Base-by-base conservation (phyloP, 2,113 vertebrate species). In the Xenopus laevis region DNA sequence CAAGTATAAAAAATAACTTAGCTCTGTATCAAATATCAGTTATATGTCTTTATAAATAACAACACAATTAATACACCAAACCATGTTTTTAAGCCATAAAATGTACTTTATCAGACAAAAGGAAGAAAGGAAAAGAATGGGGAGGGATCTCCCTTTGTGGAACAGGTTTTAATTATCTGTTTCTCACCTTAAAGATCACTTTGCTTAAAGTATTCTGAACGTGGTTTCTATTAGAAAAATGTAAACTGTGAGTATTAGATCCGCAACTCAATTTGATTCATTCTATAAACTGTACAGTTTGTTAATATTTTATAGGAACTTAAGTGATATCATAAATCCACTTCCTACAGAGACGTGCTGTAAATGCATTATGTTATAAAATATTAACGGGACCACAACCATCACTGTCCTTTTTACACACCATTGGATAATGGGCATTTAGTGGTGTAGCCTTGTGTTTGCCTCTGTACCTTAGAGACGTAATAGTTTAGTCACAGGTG, bases 1-100 rank as follows among this genome's bases (percentile, higher is more conserved):
- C 85, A 90, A 81, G 87, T 78, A 76, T 91, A 92, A 88, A 90
- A 92, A 90, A 92, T 91, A 90, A 91, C 87, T 90, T 86, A 84
- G 88, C 87, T 92, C 86, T 89, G 86, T 92, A 92, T 92, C 88
- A 91, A 91, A 92, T 50, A 91, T 86, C 88, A 91, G 89, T 87
- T 88, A 89, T 84, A 81, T 81, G 87, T 89, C 90, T 89, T 82
- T 89, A 89, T 91, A 90, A 89, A 83, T 86, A 87, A 74, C 83
- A 89, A 87, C 84, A 90, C 84, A 86, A 89, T 83, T 81, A 82
- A 88, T 77, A 86, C 82, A 88, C 81, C 71, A 80, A 80, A 84
- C 81, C 0, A 1, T 61, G 27, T 30, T 18, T 83, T 9, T 87
- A 84, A 85, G 78, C 75, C 82, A 80, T 82, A 73, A 80, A 82